Percentiles rank a stretch among this genome's conserved stretches.
These are phyloP conservation scores for Silurus lanzhouensis DNA, from an alignment of 2,797 vertebrate species.

Conservation along the genomic window DNA sequence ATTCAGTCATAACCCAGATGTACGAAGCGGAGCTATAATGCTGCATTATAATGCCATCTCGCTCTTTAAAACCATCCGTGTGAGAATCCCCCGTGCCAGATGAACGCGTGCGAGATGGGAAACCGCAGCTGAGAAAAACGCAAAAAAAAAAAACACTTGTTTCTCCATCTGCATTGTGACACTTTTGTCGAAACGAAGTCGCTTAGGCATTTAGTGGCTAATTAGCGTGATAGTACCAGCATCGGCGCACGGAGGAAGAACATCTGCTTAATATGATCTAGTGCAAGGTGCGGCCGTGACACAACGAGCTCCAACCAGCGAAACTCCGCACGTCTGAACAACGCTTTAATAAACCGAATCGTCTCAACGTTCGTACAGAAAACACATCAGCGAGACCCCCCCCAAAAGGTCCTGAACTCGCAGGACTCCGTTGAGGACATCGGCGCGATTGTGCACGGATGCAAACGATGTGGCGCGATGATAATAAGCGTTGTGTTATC, in stretches of 20 bases:
- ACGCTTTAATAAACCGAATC: constrained; percentile 34
- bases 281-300: constrained; percentile 22
- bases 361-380: constrained; percentile 26
- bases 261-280: constrained; percentile 47
- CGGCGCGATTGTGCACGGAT: constrained; percentile 18
- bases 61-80: constrained; percentile 12
- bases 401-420: not conserved
- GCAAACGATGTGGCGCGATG: not conserved
- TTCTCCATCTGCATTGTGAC: constrained; percentile 25
- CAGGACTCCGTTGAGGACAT: constrained; percentile 20
- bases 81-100: not conserved
- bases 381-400: too few species aligned
- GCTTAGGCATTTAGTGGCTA: constrained; percentile 42
- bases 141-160: constrained; percentile 19
- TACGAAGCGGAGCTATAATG: constrained; percentile 11
- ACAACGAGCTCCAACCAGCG: constrained; percentile 20
- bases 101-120: not conserved
- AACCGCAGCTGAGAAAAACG: constrained; percentile 16
- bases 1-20: not conserved
- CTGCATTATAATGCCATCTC: not conserved
- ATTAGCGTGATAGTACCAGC: constrained; percentile 38
- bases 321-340: not conserved
- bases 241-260: constrained; percentile 31
- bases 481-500: not conserved
- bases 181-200: constrained; percentile 32